Evolutionary conservation across 2,888 invertebrate genomes (phyloP).

Genomic region (Drosophila tanythrix): DNA sequence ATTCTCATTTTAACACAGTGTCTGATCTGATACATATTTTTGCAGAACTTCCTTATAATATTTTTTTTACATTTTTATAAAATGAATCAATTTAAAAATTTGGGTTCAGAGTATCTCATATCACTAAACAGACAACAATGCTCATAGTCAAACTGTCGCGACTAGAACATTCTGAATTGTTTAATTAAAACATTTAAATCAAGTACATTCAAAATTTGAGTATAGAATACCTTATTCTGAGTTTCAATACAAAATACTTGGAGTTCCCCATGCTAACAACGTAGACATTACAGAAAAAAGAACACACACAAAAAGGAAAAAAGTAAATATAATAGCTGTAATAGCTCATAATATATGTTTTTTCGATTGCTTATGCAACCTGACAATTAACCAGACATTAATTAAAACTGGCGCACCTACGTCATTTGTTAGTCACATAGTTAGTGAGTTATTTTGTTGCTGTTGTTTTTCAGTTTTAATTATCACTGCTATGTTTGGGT

Average conservation of each 20-base stretch:
- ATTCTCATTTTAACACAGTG: not conserved
- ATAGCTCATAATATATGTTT: not conserved
- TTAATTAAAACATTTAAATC: not conserved
- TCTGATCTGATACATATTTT: not conserved
- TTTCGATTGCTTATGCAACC: not conserved
- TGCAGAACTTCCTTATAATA: not conserved
- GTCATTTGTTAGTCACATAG: constrained; percentile 29
- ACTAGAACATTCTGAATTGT: not conserved
- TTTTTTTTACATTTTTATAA: not conserved
- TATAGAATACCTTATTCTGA: not conserved
- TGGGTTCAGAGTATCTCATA: not conserved
- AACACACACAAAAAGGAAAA: not conserved
- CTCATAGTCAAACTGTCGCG: not conserved
- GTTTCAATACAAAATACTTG: not conserved
- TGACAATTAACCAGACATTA: constrained; percentile 7
- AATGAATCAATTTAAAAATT: not conserved
- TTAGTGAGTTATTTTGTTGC: not conserved
- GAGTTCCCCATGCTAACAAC: not conserved
- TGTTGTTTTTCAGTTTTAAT: constrained; percentile 27
- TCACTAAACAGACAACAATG: too few species aligned
- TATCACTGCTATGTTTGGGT: constrained; percentile 19
- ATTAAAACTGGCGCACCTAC: constrained; percentile 28
- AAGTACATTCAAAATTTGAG: not conserved
- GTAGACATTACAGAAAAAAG: not conserved
- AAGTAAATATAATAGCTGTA: too few species aligned